A percentile compares a stretch with the other conserved stretches of the same genome.
phyloP scores from a whole-genome alignment of 2,797 vertebrate genomes.

The Lepus oiostolus region DNA sequence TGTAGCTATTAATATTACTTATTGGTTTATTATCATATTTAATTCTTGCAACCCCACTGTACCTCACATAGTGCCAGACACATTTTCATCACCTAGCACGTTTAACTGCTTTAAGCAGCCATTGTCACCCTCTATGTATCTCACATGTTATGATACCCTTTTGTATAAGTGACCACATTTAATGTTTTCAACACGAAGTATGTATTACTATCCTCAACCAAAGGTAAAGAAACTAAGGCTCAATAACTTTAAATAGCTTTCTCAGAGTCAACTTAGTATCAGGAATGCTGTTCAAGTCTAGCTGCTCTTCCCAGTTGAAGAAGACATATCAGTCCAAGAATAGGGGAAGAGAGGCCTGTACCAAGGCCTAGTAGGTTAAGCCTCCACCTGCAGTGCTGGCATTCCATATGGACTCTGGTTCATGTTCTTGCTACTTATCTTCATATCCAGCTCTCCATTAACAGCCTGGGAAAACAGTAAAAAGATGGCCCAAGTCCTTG shows the following conservation, averaged over 20 bases:
- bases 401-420: no score
- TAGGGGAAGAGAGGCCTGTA: background rate
- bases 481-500: no score
- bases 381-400: no score
- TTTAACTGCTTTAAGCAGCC: background rate
- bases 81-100: background rate
- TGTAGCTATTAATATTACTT: background rate
- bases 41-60: background rate
- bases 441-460: no score
- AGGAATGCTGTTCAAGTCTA: background rate
- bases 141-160: background rate
- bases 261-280: conserved; percentile 34
- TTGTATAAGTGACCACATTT: conserved; percentile 30
- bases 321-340: background rate
- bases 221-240: conserved; percentile 50
- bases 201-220: background rate
- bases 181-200: background rate
- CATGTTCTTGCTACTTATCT: no score
- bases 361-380: no score
- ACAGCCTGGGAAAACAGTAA: no score
- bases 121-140: background rate
- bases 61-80: background rate
- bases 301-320: conserved; percentile 5
- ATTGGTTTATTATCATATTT: background rate
- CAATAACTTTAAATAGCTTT: conserved; percentile 12